Percentiles rank a stretch among this genome's conserved stretches.
Conservation (phyloP, 2,888 invertebrate species). For the Melinaea marsaeus region DNA sequence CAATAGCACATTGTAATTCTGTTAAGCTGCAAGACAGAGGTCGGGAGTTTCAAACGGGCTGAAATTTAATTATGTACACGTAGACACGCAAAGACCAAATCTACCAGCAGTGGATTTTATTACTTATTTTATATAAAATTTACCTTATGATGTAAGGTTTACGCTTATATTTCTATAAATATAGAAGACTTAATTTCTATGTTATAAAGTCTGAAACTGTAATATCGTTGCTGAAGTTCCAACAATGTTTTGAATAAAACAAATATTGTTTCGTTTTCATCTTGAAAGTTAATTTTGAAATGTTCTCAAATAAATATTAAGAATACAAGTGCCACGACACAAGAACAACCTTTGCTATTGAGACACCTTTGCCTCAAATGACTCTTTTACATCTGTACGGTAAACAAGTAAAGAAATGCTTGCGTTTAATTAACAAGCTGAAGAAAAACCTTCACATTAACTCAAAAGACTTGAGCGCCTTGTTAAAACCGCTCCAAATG, state of each 20-base stretch:
- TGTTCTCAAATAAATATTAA: too few species aligned
- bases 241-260: too few species aligned
- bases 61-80: constrained; percentile 35
- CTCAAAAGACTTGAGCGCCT: constrained; percentile 61
- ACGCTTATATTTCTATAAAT: too few species aligned
- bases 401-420: constrained; percentile 46
- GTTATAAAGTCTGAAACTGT: too few species aligned
- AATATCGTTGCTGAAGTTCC: too few species aligned
- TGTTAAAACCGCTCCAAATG: constrained; percentile 64
- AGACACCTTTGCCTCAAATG: constrained; percentile 53
- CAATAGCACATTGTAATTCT: constrained; percentile 27
- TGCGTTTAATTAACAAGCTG: constrained; percentile 62
- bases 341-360: constrained; percentile 34
- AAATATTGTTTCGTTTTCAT: too few species aligned
- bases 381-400: constrained; percentile 42
- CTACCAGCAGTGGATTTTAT: constrained; percentile 28
- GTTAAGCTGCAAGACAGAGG: constrained; percentile 32
- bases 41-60: constrained; percentile 32
- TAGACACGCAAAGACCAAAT: constrained; percentile 28
- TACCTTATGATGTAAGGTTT: constrained; percentile 1
- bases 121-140: constrained; percentile 24
- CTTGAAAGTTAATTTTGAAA: too few species aligned
- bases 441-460: constrained; percentile 56
- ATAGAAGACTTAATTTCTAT: too few species aligned
- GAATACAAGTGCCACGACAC: too few species aligned